Evolutionary conservation across 2,797 vertebrate species (phyloP), one percentile per base, ranked within the genome.

Genomic region (Tenualosa ilisha): DNA sequence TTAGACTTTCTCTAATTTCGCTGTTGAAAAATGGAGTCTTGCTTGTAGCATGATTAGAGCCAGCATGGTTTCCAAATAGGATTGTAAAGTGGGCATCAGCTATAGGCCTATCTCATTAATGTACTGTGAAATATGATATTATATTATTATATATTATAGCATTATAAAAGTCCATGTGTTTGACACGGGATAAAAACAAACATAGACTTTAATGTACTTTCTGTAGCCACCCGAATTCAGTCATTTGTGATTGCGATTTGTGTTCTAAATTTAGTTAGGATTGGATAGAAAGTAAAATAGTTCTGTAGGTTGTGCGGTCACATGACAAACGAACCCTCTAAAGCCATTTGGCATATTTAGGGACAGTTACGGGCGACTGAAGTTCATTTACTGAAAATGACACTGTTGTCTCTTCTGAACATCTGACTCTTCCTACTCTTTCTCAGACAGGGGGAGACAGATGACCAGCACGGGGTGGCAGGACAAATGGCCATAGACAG

Each of bases 361-460:
- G 54, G 54, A 61, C 59, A 24, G n/a, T 46, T 46, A 46, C 4
- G 20, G 56, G 3, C 20, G 56, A 7, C 6, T 59, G 20, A 59
- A 6, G 6, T 46, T 46, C 43, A 53, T 56, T 56, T 20, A 6
- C 72, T 6, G 72, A 79, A 79, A 79, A 79, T 46, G 40, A 79
- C 40, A 46, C 72, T 22, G 15, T 79, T 79, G 72, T 79, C 72
- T 79, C 72, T 46, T 37, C 15, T 2, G 43, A 79, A 46, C 72
- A 79, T 46, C 37, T 79, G 72, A 46, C 72, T 24, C 43, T 53
- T 31, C 68, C 85, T 63, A 83, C 65, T 43, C 56, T 53, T 87
- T 79, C 79, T 24, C 83, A 83, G 85, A 46, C 15, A 12, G 59
- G 46, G 83, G 83, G 24, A 75, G 53, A 17, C 59, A 22, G n/a